A percentile compares a stretch with the other conserved stretches of the same genome.
Conservation (phyloP, 2,888 invertebrate species). For the Drosophila kambysellisi region DNA sequence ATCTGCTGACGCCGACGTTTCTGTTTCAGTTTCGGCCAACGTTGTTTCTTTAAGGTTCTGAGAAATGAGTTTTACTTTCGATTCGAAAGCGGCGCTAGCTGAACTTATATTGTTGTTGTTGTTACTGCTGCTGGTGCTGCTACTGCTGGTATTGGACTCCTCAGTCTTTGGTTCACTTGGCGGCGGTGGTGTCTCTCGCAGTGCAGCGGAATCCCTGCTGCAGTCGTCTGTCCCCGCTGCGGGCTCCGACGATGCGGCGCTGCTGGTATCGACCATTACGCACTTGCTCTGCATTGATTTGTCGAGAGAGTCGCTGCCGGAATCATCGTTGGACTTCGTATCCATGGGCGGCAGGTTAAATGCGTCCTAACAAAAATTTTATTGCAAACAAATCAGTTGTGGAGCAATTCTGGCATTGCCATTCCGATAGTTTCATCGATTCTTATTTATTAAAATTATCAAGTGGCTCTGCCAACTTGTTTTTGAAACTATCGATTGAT, state of each 20-base stretch:
- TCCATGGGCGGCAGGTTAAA: slow-evolving; percentile 72
- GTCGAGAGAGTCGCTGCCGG: slow-evolving; percentile 82
- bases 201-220: slow-evolving; percentile 59
- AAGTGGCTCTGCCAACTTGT: slow-evolving; percentile 32
- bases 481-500: background rate
- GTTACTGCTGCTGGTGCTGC: slow-evolving; percentile 23
- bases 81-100: slow-evolving; percentile 74
- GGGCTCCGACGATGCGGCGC: slow-evolving; percentile 45
- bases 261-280: slow-evolving; percentile 75
- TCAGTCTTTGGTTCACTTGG: slow-evolving; percentile 71
- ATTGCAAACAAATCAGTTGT: slow-evolving; percentile 62
- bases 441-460: background rate
- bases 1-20: slow-evolving; percentile 28
- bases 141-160: slow-evolving; percentile 31
- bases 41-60: slow-evolving; percentile 82
- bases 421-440: slow-evolving; percentile 52
- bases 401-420: slow-evolving; percentile 47
- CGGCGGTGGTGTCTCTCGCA: slow-evolving; percentile 37
- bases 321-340: slow-evolving; percentile 81
- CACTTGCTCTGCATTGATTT: slow-evolving; percentile 82
- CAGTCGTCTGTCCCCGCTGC: slow-evolving; percentile 56
- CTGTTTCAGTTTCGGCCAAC: slow-evolving; percentile 68
- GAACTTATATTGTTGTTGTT: slow-evolving; percentile 29
- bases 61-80: slow-evolving; percentile 82
- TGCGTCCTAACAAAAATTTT: slow-evolving; percentile 47